Evolutionary conservation across 2,113 vertebrate species (phyloP), one percentile per base, ranked within the genome.

Genomic region (Microcebus tavaratra): DNA sequence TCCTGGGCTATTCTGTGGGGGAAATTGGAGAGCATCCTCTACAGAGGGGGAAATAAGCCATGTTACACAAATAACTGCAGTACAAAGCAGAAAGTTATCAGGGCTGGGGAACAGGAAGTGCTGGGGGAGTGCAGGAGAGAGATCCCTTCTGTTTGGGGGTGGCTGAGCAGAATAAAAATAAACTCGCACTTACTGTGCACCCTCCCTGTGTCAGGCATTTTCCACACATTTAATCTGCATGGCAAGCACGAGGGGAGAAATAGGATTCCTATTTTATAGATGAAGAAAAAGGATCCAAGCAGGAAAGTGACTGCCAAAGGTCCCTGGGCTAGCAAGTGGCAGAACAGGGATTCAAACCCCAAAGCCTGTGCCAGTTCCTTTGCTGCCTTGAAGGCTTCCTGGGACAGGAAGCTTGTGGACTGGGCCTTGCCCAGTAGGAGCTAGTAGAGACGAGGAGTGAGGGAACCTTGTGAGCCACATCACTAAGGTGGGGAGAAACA

Each of bases 101-200:
- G 67, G 78, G 88, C 72, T 96, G 70, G 72, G 72, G 88, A 97
- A 93, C 36, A 97, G 91, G 91, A 97, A 97, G 89, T 95, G 88
- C 80, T 94, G 88, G 78, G 95, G 86, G 78, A 93, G 88, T 73
- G 84, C 70, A 53, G 79, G 88, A 97, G 95, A 98, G 88, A 96
- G 91, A 97, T 95, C 96, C 96, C 95, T 97, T 96, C 93, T 97
- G 96, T 93, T 94, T 97, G 91, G 88, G 93, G 95, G 95, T 94
- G 86, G 96, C 81, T 96, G 91, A 93, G 95, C 67, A 83, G 95
- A 97, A 96, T 93, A 97, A 97, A 97, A 97, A 96, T 97, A 96
- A 97, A 97, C 89, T 96, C 34, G 53, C 94, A 94, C 85, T 95
- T 95, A 91, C 73, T 95, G 83, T 1, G 20, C 95, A 98, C 86